Evolutionary conservation across 2,888 invertebrate species (phyloP), one percentile per base, ranked within the genome.

Genomic region (Platycheirus albimanus): DNA sequence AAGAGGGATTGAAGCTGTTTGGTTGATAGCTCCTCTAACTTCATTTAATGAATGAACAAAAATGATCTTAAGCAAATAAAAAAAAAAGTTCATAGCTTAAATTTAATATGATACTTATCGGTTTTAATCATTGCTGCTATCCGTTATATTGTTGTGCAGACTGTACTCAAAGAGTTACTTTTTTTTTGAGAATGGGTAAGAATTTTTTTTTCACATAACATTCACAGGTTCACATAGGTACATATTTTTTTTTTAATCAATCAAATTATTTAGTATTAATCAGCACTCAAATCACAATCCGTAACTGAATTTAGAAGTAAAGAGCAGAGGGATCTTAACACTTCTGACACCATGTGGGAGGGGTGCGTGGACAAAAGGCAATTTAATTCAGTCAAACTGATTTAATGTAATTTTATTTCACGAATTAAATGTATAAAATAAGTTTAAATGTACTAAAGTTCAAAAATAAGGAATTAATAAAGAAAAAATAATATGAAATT

Each of bases 321-420:
- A 36, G 15, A 19, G 33, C 52, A 20, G 45, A 30, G 20, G 33
- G 33, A 17, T 33, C 24, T 20, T 36, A 36, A 24, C 66, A 51
- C 66, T 66, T 66, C 66, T 66, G 51, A 66, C 51, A 66, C 51
- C 52, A 66, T 66, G 66, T 66, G 51, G 66, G 38, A 33, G 43
- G 24, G 45, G 45, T 43, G n/a, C n/a, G n/a, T n/a, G n/a, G n/a
- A n/a, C n/a, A n/a, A n/a, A n/a, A n/a, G n/a, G n/a, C n/a, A n/a
- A n/a, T n/a, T n/a, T n/a, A n/a, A n/a, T n/a, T n/a, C n/a, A n/a
- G n/a, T n/a, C n/a, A n/a, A n/a, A n/a, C n/a, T n/a, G n/a, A n/a
- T n/a, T n/a, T n/a, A n/a, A n/a, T n/a, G n/a, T n/a, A n/a, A n/a
- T n/a, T n/a, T n/a, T n/a, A n/a, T n/a, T n/a, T n/a, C n/a, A n/a